Percentiles rank a stretch among this genome's conserved stretches.
phyloP scores from a whole-genome alignment of 2,888 invertebrate genomes.

The Latrodectus elegans region DNA sequence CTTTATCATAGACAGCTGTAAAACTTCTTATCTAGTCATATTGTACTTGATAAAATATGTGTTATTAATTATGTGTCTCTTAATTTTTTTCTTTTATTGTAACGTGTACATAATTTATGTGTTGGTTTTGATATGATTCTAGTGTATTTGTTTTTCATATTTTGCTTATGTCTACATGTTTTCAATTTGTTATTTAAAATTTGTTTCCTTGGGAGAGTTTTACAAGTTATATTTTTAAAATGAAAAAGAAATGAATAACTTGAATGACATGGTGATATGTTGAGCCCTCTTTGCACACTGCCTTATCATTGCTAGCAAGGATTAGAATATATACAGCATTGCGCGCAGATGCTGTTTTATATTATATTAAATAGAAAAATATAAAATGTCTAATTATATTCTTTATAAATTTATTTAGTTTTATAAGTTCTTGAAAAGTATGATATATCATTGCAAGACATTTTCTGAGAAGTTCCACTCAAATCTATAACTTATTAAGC shows the following conservation, averaged over 20 bases:
- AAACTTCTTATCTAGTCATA: slow-evolving; percentile 67
- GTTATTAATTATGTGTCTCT: background rate
- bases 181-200: no score
- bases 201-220: no score
- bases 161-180: no score
- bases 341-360: slow-evolving; percentile 63
- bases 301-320: slow-evolving; percentile 67
- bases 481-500: slow-evolving; percentile 57
- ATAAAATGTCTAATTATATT: slow-evolving; percentile 53
- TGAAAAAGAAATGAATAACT: slow-evolving; percentile 39
- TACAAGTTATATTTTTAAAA: slow-evolving; percentile 15
- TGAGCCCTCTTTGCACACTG: slow-evolving; percentile 69
- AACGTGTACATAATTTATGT: background rate
- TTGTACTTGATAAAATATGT: slow-evolving; percentile 19
- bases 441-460: slow-evolving; percentile 19
- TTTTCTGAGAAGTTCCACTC: slow-evolving; percentile 40
- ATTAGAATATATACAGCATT: slow-evolving; percentile 67
- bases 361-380: slow-evolving; percentile 54
- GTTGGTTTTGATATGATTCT: no score
- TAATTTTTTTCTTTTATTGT: slow-evolving; percentile 1
- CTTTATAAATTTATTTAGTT: slow-evolving; percentile 56
- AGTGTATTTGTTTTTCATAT: no score
- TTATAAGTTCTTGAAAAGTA: slow-evolving; percentile 38
- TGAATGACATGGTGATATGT: slow-evolving; percentile 67
- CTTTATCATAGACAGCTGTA: slow-evolving; percentile 66